These are phyloP conservation scores for Hexactinellida sp. DNA, from an alignment of 37 sponge, comb jelly and placozoan species.

Conservation along the genomic window DNA sequence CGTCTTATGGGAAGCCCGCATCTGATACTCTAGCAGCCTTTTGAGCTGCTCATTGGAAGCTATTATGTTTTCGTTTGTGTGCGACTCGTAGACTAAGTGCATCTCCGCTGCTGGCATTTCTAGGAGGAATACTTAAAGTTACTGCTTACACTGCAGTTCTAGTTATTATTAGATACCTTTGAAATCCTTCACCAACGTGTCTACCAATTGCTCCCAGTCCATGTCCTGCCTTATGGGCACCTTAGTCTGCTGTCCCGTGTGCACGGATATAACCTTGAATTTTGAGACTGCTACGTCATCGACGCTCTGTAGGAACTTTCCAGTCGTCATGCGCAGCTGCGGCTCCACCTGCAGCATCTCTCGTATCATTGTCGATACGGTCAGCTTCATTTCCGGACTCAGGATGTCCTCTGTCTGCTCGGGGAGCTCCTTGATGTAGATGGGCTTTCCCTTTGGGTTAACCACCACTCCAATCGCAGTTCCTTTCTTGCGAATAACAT, in stretches of 20 bases:
- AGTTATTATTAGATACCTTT: background rate
- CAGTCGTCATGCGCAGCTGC: background rate
- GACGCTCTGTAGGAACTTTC: background rate
- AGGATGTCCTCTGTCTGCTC: slow-evolving; percentile 5
- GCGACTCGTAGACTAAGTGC: background rate
- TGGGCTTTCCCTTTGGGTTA: background rate
- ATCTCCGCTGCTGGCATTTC: background rate
- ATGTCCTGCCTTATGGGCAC: background rate
- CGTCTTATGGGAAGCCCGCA: background rate
- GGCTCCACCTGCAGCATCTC: slow-evolving; percentile 6
- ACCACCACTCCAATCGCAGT: slow-evolving; percentile 1
- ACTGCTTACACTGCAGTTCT: background rate
- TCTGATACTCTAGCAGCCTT: background rate
- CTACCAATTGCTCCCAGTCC: background rate
- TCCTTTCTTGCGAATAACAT: slow-evolving; percentile 10
- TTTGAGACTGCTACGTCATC: background rate
- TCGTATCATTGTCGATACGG: background rate
- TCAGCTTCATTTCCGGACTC: background rate
- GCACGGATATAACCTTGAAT: background rate
- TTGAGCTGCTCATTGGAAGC: background rate
- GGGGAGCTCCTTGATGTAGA: slow-evolving; percentile 10
- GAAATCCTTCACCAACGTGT: background rate
- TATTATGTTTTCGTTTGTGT: background rate
- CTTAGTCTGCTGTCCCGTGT: slow-evolving; percentile 1
- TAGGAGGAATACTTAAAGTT: background rate